Evolutionary conservation across 2,888 invertebrate species (phyloP), one percentile per base, ranked within the genome.

Genomic region (Entomobrya multifasciata): DNA sequence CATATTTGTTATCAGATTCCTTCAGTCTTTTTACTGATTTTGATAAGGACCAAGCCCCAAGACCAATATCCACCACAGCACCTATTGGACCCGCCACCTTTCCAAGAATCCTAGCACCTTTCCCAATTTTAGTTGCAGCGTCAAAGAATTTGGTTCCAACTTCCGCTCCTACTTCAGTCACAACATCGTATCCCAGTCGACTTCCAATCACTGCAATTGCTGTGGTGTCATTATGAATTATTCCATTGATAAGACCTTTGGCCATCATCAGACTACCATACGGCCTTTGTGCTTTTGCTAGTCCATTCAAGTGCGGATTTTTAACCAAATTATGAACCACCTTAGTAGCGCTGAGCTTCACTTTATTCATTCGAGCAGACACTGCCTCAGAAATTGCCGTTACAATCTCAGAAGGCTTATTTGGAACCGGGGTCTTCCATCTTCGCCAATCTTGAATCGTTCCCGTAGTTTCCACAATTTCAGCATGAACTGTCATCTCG

Each of bases 1-100:
- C 86, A 17, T 22, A 87, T 67, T 79, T 85, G 13, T 70, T 77
- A 1, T 15, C 20, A 0, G 82, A 57, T 20, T 70, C 20, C 8
- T 77, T 49, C 0, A 81, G 41, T 13, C 65, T 47, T 5, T 22
- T 17, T 0, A 81, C 36, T 17, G 81, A 74, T 15, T 76, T 76
- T 10, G 81, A 20, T 1, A 87, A 22, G 6, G 55, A 27, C 55
- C 67, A 82, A 20, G 44, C 55, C n/a, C 81, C 62, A 25, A 87
- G 25, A 0, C 87, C 87, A 41, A 87, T 55, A n/a, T 87, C 87
- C 0, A 41, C 60, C 0, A 57, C 44, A 3, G 55, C 36, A 6
- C 87, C 87, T 25, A 87, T 67, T 0, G 87, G 87, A 1, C 87
- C 87, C 1, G 82, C 67, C 3, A 57, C 67, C 25, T 86, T 65